Evolutionary conservation across 1,140 invertebrate genomes (phyloP).

Genomic region (Drosophila serrata): DNA sequence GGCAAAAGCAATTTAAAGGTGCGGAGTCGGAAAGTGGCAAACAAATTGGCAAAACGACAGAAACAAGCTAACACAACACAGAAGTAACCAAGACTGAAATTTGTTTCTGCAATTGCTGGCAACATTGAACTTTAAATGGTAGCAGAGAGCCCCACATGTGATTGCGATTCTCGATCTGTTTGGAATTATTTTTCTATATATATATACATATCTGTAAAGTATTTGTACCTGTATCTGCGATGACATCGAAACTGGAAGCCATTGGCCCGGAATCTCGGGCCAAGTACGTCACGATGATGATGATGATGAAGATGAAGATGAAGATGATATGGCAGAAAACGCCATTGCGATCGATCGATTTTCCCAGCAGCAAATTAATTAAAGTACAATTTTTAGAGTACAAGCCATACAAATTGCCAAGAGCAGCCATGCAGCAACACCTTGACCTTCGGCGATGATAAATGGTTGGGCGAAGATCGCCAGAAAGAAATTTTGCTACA

Average conservation of each 20-base stretch:
- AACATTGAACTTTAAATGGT: conserved; percentile 82
- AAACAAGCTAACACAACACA: conserved; percentile 41
- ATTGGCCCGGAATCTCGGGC: conserved; percentile 42
- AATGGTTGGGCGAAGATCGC: conserved; percentile 57
- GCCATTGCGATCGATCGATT: conserved; percentile 63
- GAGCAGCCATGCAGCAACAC: conserved; percentile 40
- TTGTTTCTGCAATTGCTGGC: conserved; percentile 74
- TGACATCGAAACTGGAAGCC: conserved; percentile 50
- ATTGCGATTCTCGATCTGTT: conserved; percentile 35
- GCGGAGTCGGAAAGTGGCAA: conserved; percentile 74
- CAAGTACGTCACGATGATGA: conserved; percentile 50
- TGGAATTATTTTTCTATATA: conserved; percentile 4
- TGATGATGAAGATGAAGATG: conserved; percentile 45
- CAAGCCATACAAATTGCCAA: conserved; percentile 50
- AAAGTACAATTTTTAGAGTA: conserved; percentile 60
- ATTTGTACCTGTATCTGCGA: conserved; percentile 54
- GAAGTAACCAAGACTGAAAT: conserved; percentile 50
- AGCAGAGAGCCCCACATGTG: conserved; percentile 64
- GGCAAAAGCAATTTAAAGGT: conserved; percentile 64
- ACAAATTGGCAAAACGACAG: conserved; percentile 71
- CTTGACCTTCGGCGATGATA: conserved; percentile 62
- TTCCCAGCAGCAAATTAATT: conserved; percentile 71
- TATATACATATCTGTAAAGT: conserved; percentile 20
- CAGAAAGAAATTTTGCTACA: conserved; percentile 73
- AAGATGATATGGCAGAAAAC: conserved; percentile 65